Evolutionary conservation across 2,797 vertebrate species (phyloP), one percentile per base, ranked within the genome.

Genomic region (Lepus townsendii): DNA sequence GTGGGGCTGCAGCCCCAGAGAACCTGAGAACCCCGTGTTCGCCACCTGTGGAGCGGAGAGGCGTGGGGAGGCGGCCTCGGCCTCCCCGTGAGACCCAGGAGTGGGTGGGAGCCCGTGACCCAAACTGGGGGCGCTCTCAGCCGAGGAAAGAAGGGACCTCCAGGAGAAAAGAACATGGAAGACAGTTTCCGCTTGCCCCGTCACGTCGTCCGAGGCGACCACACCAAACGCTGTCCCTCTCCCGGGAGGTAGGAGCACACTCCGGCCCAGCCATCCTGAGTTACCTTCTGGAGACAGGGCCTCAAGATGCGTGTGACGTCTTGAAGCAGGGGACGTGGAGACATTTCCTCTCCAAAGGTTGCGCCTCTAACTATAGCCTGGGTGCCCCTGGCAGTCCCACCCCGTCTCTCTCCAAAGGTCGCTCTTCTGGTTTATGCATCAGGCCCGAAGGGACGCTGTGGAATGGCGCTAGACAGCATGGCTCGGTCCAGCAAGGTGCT

Each of bases 351-450:
- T 80, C 62, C 76, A 62, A 52, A 77, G 69, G n/a, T 14, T 69
- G 60, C 57, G 71, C 26, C 3, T 92, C 71, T 77, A 72, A 63
- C 72, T 71, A 7, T 65, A 65, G 47, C 65, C 42, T 50, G 52
- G 38, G 63, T 83, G 75, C 63, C 7, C 65, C 62, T 92, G 72
- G 72, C 76, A 22, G 62, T n/a, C 42, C 84, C 66, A 88, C n/a
- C 5, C 22, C 83, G 90, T 83, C 30, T 68, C 80, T 94, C 66
- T 75, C 90, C 93, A 60, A 20, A 78, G 83, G 69, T 72, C 84
- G 57, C 69, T 54, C 32, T 57, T 94, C 97, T 97, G 97, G 94
- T 97, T 97, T 96, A 79, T 72, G 20, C 95, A 97, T 97, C 96
- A 96, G 54, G 83, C 2, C 71, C 88, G 52, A 93, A 84, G 14